Base-by-base conservation (phyloP, 2,797 vertebrate species). In the Agapornis canus region DNA sequence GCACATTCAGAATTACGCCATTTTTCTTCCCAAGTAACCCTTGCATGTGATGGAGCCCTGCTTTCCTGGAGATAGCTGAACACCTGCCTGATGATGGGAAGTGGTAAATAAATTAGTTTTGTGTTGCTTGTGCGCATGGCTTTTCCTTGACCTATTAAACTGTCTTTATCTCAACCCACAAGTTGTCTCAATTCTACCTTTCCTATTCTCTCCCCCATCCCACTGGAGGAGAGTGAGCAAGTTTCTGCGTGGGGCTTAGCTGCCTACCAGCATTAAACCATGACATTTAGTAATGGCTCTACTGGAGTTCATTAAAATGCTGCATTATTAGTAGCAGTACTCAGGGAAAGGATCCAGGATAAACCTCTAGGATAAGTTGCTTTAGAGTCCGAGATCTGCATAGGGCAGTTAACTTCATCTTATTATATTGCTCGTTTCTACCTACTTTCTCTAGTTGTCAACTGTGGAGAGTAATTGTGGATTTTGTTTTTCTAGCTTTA, bases 1-100 rank as follows among this genome's bases (percentile, higher is more conserved):
- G 1, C 22, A 0, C 54, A 35, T 57, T 57, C n/a, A 35, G 54
- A 57, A 14, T 35, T 22, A 25, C 25, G 3, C 20, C 0, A 0
- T 56, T 82, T 63, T 9, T 79, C 12, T 75, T 76, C 40, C 37
- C 12, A 43, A 56, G 21, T 68, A 2, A 35, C 0, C 0, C 0
- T 3, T 48, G 22, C 0, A 0, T 2, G 0, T 21, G n/a, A 18
- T 51, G n/a, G 39, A 59, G 14, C 32, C 39, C 40, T 68, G 57
- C 31, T 59, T 15, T 76, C 37, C 31, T 64, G 31, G 31, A n/a
- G 25, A 6, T 56, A 16, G 6, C 32, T 83, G 64, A 48, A 27
- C n/a, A 40, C 13, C 23, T 85, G 23, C 42, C 59, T 77, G 45
- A 27, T 4, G 0, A 5, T 43, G 27, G 60, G 32, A 43, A 57